Base-by-base conservation (phyloP, 64 coral and sea anemone species). In the Astreopora myriophthalma region DNA sequence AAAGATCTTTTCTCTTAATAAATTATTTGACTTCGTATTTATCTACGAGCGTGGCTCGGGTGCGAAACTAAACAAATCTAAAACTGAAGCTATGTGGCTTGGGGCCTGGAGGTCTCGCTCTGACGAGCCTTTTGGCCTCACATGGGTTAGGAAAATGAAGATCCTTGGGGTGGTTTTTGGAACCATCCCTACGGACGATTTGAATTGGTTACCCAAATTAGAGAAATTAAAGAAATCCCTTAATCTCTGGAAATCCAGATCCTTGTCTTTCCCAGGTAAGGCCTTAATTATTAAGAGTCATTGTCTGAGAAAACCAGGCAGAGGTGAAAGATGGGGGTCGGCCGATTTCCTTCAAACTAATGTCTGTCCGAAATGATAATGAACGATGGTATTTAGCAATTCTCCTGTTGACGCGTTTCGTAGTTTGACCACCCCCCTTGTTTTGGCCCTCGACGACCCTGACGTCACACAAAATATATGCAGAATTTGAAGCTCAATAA, bases 61-160 rank as follows among this genome's bases (percentile, higher is more conserved):
- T 8, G 48, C 64, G 0, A 92, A 85, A 23, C 33, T 92, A 0
- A 85, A 92, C 44, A 1, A 35, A 0, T 24, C 14, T 0, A 75
- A 75, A 23, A 88, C 70, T 6, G 71, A 88, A 34, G 70, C 44
- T 5, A 75, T 88, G 86, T 88, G 42, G 48, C 13, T 73, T 3
- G 86, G 72, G 6, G 48, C 52, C 2, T 89, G 71, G 71, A 2
- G 0, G 0, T 8, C 16, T 0, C 34, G 38, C 12, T 1, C 29
- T 2, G 24, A 40, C 5, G 22, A 36, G 8, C 73, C 25, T 0
- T 40, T 89, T 8, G 34, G 51, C 2, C 48, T 89, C 13, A 89
- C 35, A 6, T 89, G 71, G 49, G 86, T 75, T 0, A 58, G 20
- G 0, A 75, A 88, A 36, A 75, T 75, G 48, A 88, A 38, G 13